Base-by-base conservation (phyloP, 2,797 vertebrate species). In the Graptemys geographica region DNA sequence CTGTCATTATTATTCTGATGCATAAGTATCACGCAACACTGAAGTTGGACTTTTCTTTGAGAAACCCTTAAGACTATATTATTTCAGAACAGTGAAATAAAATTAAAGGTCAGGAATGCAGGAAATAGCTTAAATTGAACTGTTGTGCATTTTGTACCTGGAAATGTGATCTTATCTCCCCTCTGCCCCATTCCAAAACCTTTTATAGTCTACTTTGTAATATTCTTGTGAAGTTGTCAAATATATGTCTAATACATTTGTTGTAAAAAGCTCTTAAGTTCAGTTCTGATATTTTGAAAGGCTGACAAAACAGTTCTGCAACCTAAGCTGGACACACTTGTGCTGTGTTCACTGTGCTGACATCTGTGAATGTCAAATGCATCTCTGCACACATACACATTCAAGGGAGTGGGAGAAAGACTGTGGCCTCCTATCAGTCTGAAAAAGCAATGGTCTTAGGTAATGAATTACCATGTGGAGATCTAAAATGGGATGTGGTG, bases 31-130 rank as follows among this genome's bases (percentile, higher is more conserved):
- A 92, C 90, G 9, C 88, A 92, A 83, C 25, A 82, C 93, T 80
- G 85, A 94, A 92, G 91, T 55, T 80, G 89, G 81, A 92, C 94
- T 96, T 96, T 96, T 82, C 89, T 74, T 79, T 51, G 10, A 56
- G 81, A 95, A 95, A 95, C 86, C 94, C 92, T 87, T 87, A 87
- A 94, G 92, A 95, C 86, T 95, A 91, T 88, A 84, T 88, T 90
- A 83, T 76, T 90, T 87, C 62, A 78, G 52, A 65, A 86, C 95
- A 81, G 79, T 18, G 52, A 88, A 79, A 83, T 88, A 78, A 86
- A 44, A 49, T 59, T 84, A 92, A 84, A 81, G 78, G 95, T 81
- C 21, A 65, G 55, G 41, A 93, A 62, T 81, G 78, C 82, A 74
- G 92, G 21, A 23, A 55, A 47, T 62, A 44, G 90, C 86, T 92